These are phyloP conservation scores for Caenorhabditis macrosperma DNA, from an alignment of 2,888 invertebrate genomes.

Conservation along the genomic window DNA sequence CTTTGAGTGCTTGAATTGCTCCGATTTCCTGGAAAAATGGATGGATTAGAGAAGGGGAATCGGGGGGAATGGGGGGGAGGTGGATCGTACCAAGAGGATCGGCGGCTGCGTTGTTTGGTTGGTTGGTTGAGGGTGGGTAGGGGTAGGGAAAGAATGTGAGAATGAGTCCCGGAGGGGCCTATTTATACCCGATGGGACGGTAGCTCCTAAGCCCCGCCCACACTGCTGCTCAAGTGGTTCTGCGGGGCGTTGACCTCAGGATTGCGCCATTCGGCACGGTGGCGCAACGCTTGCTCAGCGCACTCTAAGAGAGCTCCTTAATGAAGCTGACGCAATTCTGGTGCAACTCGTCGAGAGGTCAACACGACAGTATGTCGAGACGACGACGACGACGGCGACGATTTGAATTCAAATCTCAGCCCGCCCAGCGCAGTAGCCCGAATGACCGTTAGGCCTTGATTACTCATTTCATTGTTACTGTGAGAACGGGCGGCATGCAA, in stretches of 20 bases:
- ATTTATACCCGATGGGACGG: too few relatives aligned
- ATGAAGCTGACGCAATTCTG: neutral
- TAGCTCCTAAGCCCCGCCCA: too few relatives aligned
- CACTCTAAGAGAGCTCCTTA: neutral
- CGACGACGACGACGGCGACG: neutral
- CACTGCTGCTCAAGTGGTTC: too few relatives aligned
- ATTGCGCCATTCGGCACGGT: too few relatives aligned
- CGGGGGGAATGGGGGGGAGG: neutral
- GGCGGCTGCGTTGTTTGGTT: too few relatives aligned
- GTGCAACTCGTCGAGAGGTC: neutral
- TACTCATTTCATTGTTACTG: slow-evolving; percentile 42
- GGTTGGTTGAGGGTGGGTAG: too few relatives aligned
- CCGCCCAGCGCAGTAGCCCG: too few relatives aligned
- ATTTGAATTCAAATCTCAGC: slow-evolving; percentile 23
- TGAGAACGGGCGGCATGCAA: slow-evolving; percentile 14
- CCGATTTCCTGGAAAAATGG: slow-evolving; percentile 88
- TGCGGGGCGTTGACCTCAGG: too few relatives aligned
- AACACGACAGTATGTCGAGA: neutral
- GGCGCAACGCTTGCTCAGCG: too few relatives aligned
- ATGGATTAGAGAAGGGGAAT: neutral
- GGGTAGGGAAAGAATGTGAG: too few relatives aligned
- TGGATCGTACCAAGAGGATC: neutral
- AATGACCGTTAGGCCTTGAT: neutral
- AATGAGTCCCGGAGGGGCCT: too few relatives aligned
- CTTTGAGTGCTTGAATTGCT: slow-evolving; percentile 94